A percentile compares a stretch with the other conserved stretches of the same genome.
Conservation (phyloP, 2,113 vertebrate species). For the Ptilonorhynchus violaceus region DNA sequence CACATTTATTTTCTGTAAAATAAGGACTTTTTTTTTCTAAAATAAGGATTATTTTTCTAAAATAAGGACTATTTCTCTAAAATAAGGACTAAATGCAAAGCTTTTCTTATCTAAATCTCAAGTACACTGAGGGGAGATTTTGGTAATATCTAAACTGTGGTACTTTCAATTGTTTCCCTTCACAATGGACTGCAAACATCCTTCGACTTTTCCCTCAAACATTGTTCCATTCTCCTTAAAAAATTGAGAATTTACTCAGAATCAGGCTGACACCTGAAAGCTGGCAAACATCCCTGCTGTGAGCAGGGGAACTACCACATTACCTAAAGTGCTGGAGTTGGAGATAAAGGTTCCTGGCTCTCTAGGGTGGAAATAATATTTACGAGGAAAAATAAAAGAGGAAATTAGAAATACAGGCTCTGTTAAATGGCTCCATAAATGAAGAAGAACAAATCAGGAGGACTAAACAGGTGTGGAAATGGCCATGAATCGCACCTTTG, state of each 20-base stretch:
- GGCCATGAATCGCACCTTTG: neutral
- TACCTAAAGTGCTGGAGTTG: neutral
- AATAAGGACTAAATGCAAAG: neutral
- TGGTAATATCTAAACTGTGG: neutral
- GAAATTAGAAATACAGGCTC: neutral
- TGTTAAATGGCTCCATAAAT: neutral
- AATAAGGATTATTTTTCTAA: neutral
- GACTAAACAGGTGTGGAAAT: neutral
- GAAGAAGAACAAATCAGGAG: neutral
- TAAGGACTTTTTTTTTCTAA: neutral
- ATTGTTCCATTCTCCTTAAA: neutral
- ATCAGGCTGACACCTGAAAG: neutral
- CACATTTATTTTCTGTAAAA: neutral
- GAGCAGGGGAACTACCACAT: neutral
- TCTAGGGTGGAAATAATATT: neutral
- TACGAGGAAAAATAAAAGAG: neutral
- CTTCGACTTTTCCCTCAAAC: neutral
- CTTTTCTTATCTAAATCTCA: neutral
- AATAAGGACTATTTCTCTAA: neutral
- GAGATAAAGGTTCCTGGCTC: neutral
- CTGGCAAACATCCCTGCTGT: neutral
- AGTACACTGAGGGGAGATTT: neutral
- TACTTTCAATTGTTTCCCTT: neutral
- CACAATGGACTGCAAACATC: neutral
- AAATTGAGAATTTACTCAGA: neutral